Base-by-base conservation (phyloP, 1,140 invertebrate species). In the Brachystomella parvula region DNA sequence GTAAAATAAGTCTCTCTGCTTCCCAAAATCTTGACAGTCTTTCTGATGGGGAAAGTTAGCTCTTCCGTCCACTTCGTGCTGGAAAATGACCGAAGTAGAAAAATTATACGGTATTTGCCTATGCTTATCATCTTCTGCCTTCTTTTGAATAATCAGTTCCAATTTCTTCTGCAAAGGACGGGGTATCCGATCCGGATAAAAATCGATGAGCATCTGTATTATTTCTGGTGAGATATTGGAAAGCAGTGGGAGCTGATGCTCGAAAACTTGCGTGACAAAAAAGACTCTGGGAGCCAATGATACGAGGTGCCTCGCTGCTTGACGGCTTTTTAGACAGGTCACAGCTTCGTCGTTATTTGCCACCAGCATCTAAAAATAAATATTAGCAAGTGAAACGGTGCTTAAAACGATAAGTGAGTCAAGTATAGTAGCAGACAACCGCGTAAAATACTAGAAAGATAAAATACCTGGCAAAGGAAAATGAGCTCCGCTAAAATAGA, bases 1-100 rank as follows among this genome's bases (percentile, higher is more conserved):
- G 74, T 89, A 92, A 76, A 92, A 92, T 47, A 85, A 76, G 77
- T 92, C 89, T 57, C 92, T 81, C 76, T 94, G 91, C 70, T 88
- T 89, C 67, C 87, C 85, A 73, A 93, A 94, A 3, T 84, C 80
- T 26, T 85, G 83, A 76, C 93, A 94, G 47, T 86, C 84, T n/a
- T 79, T 72, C 58, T 84, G 79, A 17, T 83, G 82, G 1, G 87
- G 85, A 76, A 94, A 95, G 75, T 91, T 91, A 26, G 87, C 84
- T 30, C 83, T 81, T 67, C 90, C 91, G 72, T 94, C 91, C 0
- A 89, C 91, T 47, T 94, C 90, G 28, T 81, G 79, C 78, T 85
- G 83, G 74, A 87, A 87, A 65, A 80, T 83, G 21, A 87, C 84
- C 71, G 76, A 64, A 24, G 60, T 59, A 53, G 47, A 44, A 2